Conservation (phyloP, 2,797 vertebrate species). For the Dipus sagitta region DNA sequence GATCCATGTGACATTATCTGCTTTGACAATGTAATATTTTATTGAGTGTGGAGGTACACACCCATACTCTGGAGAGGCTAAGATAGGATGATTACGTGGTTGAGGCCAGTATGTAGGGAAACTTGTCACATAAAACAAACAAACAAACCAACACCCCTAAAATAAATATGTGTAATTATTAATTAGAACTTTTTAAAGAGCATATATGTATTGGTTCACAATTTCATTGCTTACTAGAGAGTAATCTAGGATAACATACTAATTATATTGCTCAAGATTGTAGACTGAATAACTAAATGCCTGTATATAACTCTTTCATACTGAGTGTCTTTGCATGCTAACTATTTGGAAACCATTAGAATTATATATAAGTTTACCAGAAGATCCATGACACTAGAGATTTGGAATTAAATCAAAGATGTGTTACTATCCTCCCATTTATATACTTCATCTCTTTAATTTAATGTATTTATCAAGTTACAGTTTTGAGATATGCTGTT, state of each 20-base stretch:
- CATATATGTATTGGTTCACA: not conserved
- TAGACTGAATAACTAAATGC: not conserved
- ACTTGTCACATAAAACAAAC: not conserved
- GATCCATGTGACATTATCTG: not conserved
- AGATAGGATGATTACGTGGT: not conserved
- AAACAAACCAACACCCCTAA: not conserved
- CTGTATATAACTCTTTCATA: not conserved
- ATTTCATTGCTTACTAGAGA: slow-evolving; percentile 16
- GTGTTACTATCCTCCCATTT: not conserved
- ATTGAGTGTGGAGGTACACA: too few relatives aligned
- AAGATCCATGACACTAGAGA: slow-evolving; percentile 2
- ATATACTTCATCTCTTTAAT: not conserved
- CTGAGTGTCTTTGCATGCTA: not conserved
- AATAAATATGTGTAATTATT: not conserved
- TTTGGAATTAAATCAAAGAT: not conserved
- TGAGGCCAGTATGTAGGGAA: not conserved
- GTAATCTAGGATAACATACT: not conserved
- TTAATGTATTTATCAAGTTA: not conserved
- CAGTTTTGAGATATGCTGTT: not conserved
- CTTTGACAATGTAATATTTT: not conserved
- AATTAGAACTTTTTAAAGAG: not conserved
- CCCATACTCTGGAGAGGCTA: too few relatives aligned
- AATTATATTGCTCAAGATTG: slow-evolving; percentile 18
- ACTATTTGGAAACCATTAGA: slow-evolving; percentile 11
- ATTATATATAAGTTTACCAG: slow-evolving; percentile 35